Evolutionary conservation across 2,797 vertebrate genomes (phyloP).

Genomic region (Glossophaga mutica): DNA sequence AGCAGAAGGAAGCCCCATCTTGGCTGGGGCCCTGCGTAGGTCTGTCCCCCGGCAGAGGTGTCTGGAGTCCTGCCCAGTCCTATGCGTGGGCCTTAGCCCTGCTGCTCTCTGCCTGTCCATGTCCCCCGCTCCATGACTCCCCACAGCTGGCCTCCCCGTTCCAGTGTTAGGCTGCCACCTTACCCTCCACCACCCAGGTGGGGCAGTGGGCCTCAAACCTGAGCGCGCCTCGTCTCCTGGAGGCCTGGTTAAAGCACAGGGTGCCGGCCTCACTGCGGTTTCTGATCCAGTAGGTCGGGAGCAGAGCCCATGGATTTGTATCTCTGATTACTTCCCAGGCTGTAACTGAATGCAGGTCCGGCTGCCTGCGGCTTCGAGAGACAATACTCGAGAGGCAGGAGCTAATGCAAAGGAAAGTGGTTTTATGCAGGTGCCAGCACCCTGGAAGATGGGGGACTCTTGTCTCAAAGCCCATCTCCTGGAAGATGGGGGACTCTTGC

Average conservation of each 20-base stretch:
- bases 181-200: not conserved
- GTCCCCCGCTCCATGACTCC: not conserved
- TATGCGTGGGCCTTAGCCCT: not conserved
- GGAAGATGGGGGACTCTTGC: too few species aligned
- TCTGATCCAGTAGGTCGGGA: not conserved
- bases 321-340: not conserved
- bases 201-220: not conserved
- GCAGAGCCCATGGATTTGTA: not conserved
- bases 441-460: too few species aligned
- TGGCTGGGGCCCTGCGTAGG: not conserved
- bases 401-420: not conserved
- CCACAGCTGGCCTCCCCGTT: not conserved
- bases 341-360: too few species aligned
- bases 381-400: not conserved
- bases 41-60: not conserved
- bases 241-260: not conserved
- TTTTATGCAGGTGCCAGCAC: not conserved
- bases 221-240: not conserved
- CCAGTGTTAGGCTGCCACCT: not conserved
- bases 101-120: not conserved
- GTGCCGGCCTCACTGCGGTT: too few species aligned
- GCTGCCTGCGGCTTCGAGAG: not conserved
- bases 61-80: not conserved
- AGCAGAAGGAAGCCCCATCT: not conserved
- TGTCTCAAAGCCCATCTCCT: too few species aligned